Evolutionary conservation across 2,113 vertebrate species (phyloP).

Genomic region (Alectura lathami): DNA sequence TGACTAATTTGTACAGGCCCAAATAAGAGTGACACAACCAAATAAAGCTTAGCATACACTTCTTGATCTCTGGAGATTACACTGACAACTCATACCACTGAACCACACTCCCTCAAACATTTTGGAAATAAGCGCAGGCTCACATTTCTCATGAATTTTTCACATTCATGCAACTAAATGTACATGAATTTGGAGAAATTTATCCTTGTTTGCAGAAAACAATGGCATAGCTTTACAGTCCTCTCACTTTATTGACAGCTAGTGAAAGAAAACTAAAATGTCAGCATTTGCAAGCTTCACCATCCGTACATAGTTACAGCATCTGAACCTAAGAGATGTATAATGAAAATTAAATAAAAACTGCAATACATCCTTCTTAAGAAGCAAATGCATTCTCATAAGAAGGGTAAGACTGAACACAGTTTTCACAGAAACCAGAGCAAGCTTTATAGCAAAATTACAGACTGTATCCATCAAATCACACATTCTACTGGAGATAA

Average conservation of each 20-base stretch:
- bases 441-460: background rate
- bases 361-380: background rate
- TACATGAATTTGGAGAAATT: background rate
- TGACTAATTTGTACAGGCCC: background rate
- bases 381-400: background rate
- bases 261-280: background rate
- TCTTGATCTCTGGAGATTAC: background rate
- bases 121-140: background rate
- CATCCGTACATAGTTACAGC: background rate
- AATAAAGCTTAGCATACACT: background rate
- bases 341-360: background rate
- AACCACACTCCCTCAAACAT: background rate
- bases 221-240: background rate
- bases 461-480: background rate
- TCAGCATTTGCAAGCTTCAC: background rate
- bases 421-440: constrained; percentile 2
- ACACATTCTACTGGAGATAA: constrained; percentile 8
- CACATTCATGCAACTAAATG: background rate
- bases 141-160: background rate
- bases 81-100: background rate
- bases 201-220: background rate
- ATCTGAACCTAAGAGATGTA: background rate
- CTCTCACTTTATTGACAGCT: background rate
- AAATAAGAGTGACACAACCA: constrained; percentile 11
- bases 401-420: background rate